Evolutionary conservation across 2,113 vertebrate genomes (phyloP).

Genomic region (Picathartes gymnocephalus): DNA sequence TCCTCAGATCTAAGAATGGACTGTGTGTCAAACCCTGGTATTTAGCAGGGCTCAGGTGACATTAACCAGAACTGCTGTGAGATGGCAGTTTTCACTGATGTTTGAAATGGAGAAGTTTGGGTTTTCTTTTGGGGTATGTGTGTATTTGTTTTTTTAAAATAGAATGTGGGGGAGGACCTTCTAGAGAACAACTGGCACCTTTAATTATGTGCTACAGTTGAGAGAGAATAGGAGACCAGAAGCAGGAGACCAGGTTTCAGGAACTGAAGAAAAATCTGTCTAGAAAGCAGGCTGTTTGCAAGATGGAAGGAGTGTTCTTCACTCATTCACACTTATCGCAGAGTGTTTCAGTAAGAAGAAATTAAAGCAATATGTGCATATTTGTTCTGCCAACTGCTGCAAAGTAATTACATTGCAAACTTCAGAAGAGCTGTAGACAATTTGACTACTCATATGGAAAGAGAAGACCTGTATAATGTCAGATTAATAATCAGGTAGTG

Average conservation of each 20-base stretch:
- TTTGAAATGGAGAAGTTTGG: background rate
- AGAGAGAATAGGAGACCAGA: background rate
- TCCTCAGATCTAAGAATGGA: background rate
- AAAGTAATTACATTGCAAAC: background rate
- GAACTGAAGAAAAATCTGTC: background rate
- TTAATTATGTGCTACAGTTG: background rate
- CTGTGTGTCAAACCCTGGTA: background rate
- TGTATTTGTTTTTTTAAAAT: background rate
- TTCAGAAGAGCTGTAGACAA: background rate
- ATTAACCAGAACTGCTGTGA: background rate
- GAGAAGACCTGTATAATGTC: background rate
- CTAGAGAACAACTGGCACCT: background rate
- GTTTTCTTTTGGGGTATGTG: background rate
- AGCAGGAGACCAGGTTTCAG: background rate
- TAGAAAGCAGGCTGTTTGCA: background rate
- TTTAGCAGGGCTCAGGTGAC: background rate
- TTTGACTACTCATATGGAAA: background rate
- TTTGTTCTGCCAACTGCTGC: slow-evolving; percentile 22
- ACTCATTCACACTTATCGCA: background rate
- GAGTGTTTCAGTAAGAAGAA: background rate
- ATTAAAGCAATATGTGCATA: background rate
- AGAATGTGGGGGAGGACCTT: background rate
- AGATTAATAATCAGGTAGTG: background rate
- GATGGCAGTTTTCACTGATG: background rate
- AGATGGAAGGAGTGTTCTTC: background rate